Conservation (phyloP, 2,888 invertebrate species). For the Apantesis nais region DNA sequence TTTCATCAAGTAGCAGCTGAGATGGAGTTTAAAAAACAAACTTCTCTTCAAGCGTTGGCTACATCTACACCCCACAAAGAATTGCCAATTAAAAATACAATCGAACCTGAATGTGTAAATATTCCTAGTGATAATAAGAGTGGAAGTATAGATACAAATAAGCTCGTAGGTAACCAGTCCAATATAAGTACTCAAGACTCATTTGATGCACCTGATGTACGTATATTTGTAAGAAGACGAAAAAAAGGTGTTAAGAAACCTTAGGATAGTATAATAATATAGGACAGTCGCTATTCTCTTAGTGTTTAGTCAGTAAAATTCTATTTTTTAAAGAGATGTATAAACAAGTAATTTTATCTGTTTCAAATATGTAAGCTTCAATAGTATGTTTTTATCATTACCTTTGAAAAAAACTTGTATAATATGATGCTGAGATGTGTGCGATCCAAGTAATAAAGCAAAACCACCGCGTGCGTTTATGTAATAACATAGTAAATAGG, state of each 20-base stretch:
- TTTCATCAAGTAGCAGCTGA: conserved; percentile 17
- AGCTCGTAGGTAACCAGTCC: conserved; percentile 35
- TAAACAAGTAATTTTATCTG: background rate
- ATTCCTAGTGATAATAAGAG: conserved; percentile 41
- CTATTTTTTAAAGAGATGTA: background rate
- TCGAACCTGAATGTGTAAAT: conserved; percentile 36
- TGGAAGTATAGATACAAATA: conserved; percentile 25
- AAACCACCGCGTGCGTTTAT: background rate
- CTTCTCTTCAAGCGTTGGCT: conserved; percentile 61
- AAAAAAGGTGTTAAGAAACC: conserved; percentile 62
- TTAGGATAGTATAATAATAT: conserved; percentile 15
- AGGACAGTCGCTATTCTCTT: background rate
- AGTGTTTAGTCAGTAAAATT: background rate
- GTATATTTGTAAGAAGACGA: conserved; percentile 72
- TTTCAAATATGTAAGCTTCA: background rate
- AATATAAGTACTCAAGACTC: conserved; percentile 41
- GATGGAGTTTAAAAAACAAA: conserved; percentile 34
- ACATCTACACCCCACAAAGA: conserved; percentile 74
- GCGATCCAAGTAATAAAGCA: background rate
- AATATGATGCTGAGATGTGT: background rate
- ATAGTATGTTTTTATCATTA: background rate
- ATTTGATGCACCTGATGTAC: conserved; percentile 71
- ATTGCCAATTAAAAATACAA: conserved; percentile 23
- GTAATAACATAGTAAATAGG: background rate
- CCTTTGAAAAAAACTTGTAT: background rate